phyloP scores from a whole-genome alignment of 2,797 vertebrate species.

The Brotula barbata region DNA sequence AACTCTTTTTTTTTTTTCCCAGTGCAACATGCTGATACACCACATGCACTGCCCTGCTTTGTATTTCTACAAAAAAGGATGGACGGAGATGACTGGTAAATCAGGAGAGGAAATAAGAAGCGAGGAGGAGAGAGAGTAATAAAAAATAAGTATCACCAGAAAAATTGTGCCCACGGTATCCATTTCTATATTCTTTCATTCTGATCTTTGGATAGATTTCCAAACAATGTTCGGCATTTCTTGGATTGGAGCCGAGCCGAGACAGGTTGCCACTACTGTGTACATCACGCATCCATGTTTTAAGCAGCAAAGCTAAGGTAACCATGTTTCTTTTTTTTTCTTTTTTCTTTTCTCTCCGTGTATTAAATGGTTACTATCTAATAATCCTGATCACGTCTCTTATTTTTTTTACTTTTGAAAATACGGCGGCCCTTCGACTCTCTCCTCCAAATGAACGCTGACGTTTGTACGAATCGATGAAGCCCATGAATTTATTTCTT shows the following conservation, averaged over 20 bases:
- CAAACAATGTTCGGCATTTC: slow-evolving; percentile 44
- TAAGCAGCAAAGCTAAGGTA: slow-evolving; percentile 58
- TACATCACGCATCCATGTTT: slow-evolving; percentile 53
- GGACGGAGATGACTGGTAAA: slow-evolving; percentile 13
- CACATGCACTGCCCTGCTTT: slow-evolving; percentile 58
- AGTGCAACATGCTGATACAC: slow-evolving; percentile 41
- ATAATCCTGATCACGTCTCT: slow-evolving; percentile 64
- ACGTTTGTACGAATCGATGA: slow-evolving; percentile 22
- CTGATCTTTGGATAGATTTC: slow-evolving; percentile 65
- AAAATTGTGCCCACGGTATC: slow-evolving; percentile 45
- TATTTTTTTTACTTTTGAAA: slow-evolving; percentile 42
- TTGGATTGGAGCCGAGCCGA: slow-evolving; percentile 45
- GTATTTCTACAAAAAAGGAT: slow-evolving; percentile 34
- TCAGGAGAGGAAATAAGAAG: neutral
- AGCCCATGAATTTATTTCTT: slow-evolving; percentile 34
- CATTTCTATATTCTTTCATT: slow-evolving; percentile 61
- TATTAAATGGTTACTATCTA: slow-evolving; percentile 68
- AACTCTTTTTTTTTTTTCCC: slow-evolving; percentile 26
- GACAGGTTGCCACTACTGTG: slow-evolving; percentile 40
- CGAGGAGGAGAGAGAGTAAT: slow-evolving; percentile 26
- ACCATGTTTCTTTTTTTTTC: no score
- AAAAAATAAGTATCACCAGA: slow-evolving; percentile 11
- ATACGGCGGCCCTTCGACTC: slow-evolving; percentile 47
- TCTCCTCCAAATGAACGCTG: slow-evolving; percentile 46
- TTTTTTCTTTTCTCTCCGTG: slow-evolving; percentile 56